These are phyloP conservation scores for Paradisaea rubra DNA, from an alignment of 2,113 vertebrate species.

Conservation along the genomic window DNA sequence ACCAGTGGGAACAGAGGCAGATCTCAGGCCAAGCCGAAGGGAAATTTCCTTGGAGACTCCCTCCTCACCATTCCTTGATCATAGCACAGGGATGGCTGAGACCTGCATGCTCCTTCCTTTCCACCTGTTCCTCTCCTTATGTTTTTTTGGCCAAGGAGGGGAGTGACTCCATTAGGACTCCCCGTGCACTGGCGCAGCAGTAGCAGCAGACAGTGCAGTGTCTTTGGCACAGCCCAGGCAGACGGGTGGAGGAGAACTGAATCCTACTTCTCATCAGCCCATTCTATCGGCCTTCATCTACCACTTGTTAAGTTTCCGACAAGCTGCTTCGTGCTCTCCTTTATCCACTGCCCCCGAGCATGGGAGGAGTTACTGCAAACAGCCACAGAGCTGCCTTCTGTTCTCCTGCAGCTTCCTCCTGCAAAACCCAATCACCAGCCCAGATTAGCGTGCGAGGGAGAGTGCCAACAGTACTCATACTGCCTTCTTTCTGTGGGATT, in stretches of 20 bases:
- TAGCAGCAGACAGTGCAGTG: not conserved
- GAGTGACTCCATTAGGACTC: too few species aligned
- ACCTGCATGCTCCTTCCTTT: not conserved
- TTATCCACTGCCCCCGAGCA: constrained; percentile 12
- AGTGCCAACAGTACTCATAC: not conserved
- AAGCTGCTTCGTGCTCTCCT: constrained; percentile 34
- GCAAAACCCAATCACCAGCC: not conserved
- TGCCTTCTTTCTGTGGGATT: not conserved
- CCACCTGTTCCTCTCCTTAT: not conserved
- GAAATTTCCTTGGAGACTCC: not conserved
- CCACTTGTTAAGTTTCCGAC: not conserved
- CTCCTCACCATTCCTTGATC: not conserved
- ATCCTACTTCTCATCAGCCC: not conserved
- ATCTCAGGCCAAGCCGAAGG: not conserved
- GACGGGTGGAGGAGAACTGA: not conserved
- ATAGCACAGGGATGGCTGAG: not conserved
- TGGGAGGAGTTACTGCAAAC: constrained; percentile 18
- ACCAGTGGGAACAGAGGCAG: not conserved
- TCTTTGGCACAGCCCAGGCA: not conserved
- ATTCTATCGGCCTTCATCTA: not conserved
- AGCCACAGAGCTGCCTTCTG: not conserved
- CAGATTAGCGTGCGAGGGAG: not conserved
- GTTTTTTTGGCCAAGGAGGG: not conserved
- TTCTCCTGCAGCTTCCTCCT: constrained; percentile 6
- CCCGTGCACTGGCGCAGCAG: not conserved